A percentile compares a stretch with the other conserved stretches of the same genome.
These are phyloP conservation scores for Ectemnius continuus DNA, from an alignment of 2,888 invertebrate species.

Conservation along the genomic window DNA sequence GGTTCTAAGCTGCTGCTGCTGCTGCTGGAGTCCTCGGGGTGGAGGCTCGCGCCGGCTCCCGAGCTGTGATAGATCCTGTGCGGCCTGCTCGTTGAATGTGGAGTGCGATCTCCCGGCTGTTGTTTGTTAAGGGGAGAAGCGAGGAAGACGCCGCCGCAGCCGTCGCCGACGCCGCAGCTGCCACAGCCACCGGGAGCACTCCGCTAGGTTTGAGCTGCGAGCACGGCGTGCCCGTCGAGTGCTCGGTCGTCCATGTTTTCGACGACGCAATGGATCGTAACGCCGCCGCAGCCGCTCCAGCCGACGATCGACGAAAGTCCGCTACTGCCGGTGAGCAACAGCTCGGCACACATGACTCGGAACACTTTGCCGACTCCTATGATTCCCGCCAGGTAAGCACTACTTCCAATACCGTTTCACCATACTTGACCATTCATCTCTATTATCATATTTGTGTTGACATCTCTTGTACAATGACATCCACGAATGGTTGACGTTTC, in stretches of 20 bases:
- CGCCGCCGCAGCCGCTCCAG: constrained; percentile 55
- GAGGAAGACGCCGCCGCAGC: constrained; percentile 34
- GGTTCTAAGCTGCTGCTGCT: too few relatives aligned
- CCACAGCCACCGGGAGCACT: neutral
- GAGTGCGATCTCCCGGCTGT: constrained; percentile 76
- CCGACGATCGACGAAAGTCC: constrained; percentile 72
- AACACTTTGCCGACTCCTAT: constrained; percentile 71
- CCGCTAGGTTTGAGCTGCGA: constrained; percentile 57
- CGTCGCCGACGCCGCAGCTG: constrained; percentile 29
- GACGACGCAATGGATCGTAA: constrained; percentile 76
- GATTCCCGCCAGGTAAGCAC: constrained; percentile 72
- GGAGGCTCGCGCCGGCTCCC: too few relatives aligned
- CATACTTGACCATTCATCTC: too few relatives aligned
- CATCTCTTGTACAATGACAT: too few relatives aligned
- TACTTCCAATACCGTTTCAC: neutral
- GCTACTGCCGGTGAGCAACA: constrained; percentile 64
- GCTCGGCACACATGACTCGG: constrained; percentile 65
- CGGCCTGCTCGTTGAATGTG: constrained; percentile 74
- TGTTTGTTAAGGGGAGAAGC: constrained; percentile 72
- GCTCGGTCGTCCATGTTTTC: constrained; percentile 75
- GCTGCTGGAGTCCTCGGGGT: too few relatives aligned
- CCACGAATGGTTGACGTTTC: too few relatives aligned
- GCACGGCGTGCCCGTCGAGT: constrained; percentile 58
- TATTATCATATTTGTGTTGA: too few relatives aligned
- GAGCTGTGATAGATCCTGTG: constrained; percentile 31